Evolutionary conservation across 2,888 invertebrate genomes (phyloP).

Genomic region (Pherbina coryleti): DNA sequence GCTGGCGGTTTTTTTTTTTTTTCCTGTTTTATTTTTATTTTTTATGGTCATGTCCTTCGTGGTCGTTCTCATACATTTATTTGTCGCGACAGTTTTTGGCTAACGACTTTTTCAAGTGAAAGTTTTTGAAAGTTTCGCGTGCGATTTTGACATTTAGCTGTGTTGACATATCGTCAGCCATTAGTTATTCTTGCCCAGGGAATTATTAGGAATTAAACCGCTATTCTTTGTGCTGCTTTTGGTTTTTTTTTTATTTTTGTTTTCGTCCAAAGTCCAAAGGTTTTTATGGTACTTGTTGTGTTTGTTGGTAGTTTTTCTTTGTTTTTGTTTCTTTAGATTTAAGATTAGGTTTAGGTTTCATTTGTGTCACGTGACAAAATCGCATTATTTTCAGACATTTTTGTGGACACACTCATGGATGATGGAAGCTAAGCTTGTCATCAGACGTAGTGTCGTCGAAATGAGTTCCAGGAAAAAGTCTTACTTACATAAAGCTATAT

Average conservation of each 20-base stretch:
- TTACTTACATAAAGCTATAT: too few relatives aligned
- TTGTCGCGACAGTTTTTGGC: slow-evolving; percentile 48
- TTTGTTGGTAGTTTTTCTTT: slow-evolving; percentile 40
- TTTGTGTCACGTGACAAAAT: slow-evolving; percentile 65
- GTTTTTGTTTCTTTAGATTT: slow-evolving; percentile 15
- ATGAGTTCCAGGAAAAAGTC: too few relatives aligned
- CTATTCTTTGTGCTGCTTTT: slow-evolving; percentile 45
- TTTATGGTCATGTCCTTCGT: slow-evolving; percentile 26
- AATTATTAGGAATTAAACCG: slow-evolving; percentile 26
- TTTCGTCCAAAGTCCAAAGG: too few relatives aligned
- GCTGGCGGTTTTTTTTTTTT: slow-evolving; percentile 22
- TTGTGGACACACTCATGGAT: not conserved
- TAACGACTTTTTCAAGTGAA: slow-evolving; percentile 60
- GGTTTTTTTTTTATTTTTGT: too few relatives aligned
- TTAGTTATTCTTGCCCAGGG: slow-evolving; percentile 47
- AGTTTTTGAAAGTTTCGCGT: slow-evolving; percentile 64
- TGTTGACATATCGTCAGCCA: slow-evolving; percentile 65
- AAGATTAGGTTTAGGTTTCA: slow-evolving; percentile 49
- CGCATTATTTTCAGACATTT: slow-evolving; percentile 56
- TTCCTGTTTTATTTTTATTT: slow-evolving; percentile 17
- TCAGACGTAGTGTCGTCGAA: too few relatives aligned
- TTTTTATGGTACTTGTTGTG: slow-evolving; percentile 40
- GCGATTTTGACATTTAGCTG: slow-evolving; percentile 65
- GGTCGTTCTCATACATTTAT: not conserved
- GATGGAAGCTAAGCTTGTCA: too few relatives aligned